These are phyloP conservation scores for Semaprochilodus insignis DNA, from an alignment of 2,797 vertebrate species.

Conservation along the genomic window DNA sequence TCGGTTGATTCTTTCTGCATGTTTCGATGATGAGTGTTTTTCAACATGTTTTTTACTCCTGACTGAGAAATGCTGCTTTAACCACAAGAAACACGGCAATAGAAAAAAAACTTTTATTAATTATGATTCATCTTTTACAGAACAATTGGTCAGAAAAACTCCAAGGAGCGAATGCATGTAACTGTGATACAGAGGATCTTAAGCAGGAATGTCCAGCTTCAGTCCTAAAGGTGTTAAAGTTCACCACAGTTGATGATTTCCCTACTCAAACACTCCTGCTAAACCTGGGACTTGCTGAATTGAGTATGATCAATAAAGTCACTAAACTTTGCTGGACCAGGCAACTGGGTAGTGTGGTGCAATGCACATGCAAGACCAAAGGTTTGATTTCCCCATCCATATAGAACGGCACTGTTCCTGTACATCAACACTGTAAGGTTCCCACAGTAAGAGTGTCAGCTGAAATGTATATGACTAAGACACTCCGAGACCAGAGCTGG, in stretches of 20 bases:
- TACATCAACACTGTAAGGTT: not conserved
- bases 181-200: not conserved
- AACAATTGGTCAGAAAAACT: not conserved
- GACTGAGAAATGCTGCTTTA: not conserved
- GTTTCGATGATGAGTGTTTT: too few relatives aligned
- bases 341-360: not conserved
- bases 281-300: not conserved
- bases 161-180: not conserved
- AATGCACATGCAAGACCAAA: not conserved
- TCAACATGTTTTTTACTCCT: too few relatives aligned
- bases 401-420: not conserved
- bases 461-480: not conserved
- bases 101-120: slow-evolving; percentile 31
- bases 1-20: too few relatives aligned
- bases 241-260: not conserved
- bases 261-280: not conserved
- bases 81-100: not conserved
- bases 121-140: slow-evolving; percentile 19
- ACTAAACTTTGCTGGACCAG: not conserved
- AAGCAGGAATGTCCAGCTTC: not conserved
- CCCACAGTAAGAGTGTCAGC: not conserved
- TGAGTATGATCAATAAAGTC: not conserved
- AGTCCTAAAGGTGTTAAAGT: not conserved
- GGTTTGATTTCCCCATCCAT: not conserved
- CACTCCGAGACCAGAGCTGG: not conserved